Evolutionary conservation across 2,888 invertebrate genomes (phyloP).

Genomic region (Lordiphosa andalusiaca): DNA sequence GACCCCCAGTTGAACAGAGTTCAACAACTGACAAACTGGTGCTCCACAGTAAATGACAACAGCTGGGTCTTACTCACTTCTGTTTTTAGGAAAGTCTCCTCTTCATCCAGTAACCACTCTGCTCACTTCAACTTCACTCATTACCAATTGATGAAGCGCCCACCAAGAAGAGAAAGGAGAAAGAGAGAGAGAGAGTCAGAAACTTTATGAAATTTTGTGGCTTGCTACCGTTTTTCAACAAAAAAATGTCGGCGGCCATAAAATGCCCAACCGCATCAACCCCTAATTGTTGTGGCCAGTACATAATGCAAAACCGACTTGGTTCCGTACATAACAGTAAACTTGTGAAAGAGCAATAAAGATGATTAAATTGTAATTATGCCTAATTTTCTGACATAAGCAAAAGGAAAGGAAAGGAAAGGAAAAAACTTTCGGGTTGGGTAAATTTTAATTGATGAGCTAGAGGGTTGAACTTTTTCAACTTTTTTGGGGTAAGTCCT

Average conservation of each 20-base stretch:
- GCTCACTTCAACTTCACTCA: slow-evolving; percentile 42
- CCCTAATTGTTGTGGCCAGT: slow-evolving; percentile 67
- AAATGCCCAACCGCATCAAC: slow-evolving; percentile 69
- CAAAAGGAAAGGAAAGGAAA: slow-evolving; percentile 13
- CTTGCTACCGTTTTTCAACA: slow-evolving; percentile 64
- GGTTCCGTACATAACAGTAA: slow-evolving; percentile 56
- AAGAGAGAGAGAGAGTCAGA: slow-evolving; percentile 16
- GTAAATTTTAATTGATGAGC: slow-evolving; percentile 67
- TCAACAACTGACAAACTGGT: slow-evolving; percentile 40
- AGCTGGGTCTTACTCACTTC: slow-evolving; percentile 42
- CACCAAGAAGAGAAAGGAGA: slow-evolving; percentile 12
- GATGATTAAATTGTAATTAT: slow-evolving; percentile 78
- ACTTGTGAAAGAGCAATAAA: slow-evolving; percentile 76
- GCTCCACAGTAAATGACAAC: slow-evolving; percentile 58
- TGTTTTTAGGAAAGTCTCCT: slow-evolving; percentile 2
- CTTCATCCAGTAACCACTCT: slow-evolving; percentile 31
- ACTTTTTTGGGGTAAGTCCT: slow-evolving; percentile 46
- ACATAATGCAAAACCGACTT: slow-evolving; percentile 52
- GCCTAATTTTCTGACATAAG: slow-evolving; percentile 63
- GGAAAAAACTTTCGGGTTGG: slow-evolving; percentile 27
- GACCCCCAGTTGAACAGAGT: slow-evolving; percentile 44
- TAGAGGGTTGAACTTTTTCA: slow-evolving; percentile 66
- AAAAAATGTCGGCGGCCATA: slow-evolving; percentile 63
- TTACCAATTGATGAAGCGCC: slow-evolving; percentile 71
- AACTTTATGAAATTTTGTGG: slow-evolving; percentile 71